Base-by-base conservation (phyloP, 2,888 invertebrate species). In the Gortyna flavago region DNA sequence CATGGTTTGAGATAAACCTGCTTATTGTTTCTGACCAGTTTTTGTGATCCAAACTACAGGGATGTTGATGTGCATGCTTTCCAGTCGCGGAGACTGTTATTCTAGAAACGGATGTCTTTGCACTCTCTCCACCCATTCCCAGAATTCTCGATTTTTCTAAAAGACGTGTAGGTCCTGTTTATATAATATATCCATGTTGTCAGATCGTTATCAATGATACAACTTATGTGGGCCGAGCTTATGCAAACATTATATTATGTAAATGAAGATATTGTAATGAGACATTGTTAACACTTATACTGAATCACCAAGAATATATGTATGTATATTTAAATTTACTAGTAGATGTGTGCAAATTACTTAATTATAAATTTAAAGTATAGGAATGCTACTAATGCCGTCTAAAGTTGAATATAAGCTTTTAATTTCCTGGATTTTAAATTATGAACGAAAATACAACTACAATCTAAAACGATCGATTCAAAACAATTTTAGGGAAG, bases 341-440 rank as follows among this genome's bases (percentile, higher is more conserved):
- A 54, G 44, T 68, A 67, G 72, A 57, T 32, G 48, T 81, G 74
- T 77, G 83, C 16, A 72, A 83, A 85, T 81, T 44, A 81, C 65
- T 62, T 74, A 64, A 64, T 71, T 68, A 71, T 79, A 51, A 41
- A 73, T 73, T 80, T 70, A 66, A 75, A 69, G 51, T 72, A 48
- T 72, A 62, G 65, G 72, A 72, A 62, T 75, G 41, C 21, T 61
- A 62, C 54, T n/a, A 72, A 84, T 84, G 65, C 32, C 74, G 16
- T 66, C 38, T 64, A 11, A 64, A 57, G n/a, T 57, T 59, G 5
- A 68, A 71, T 29, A 48, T 70, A 44, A 25, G 44, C 29, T 32
- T 67, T 51, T 64, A 51, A 70, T 79, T 68, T 78, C 65, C 73
- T 66, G 62, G 51, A 67, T 70, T 35, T 64, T 25, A 35, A 54